phyloP scores from a whole-genome alignment of 2,797 vertebrate genomes.

The Artibeus lituratus region DNA sequence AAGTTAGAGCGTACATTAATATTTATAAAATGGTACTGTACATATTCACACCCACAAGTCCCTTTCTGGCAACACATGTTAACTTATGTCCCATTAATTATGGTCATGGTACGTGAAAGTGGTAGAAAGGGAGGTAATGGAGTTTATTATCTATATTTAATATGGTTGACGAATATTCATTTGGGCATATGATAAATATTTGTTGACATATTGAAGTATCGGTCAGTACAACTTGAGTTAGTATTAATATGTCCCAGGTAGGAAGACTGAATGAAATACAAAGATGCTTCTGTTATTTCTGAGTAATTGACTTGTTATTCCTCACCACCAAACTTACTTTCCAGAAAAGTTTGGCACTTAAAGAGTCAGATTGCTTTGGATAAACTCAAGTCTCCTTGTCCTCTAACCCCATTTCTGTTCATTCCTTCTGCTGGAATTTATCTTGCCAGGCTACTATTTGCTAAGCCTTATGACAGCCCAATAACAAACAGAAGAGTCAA shows the following conservation, averaged over 20 bases:
- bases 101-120: neutral
- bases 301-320: neutral
- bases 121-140: neutral
- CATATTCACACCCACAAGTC: constrained; percentile 40
- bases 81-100: constrained; percentile 8
- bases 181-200: neutral
- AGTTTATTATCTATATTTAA: constrained; percentile 44
- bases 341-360: neutral
- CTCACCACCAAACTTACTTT: neutral
- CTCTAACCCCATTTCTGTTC: neutral
- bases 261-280: neutral
- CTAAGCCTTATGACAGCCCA: neutral
- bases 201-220: neutral
- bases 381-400: neutral
- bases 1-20: constrained; percentile 18
- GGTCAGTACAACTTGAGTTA: neutral
- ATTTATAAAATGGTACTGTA: constrained; percentile 32
- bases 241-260: neutral
- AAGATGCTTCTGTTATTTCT: constrained; percentile 13
- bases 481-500: neutral
- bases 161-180: neutral
- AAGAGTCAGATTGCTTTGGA: neutral
- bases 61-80: constrained; percentile 40
- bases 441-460: neutral
- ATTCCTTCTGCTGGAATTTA: neutral